phyloP scores from a whole-genome alignment of 2,888 invertebrate species.

The Schrankia costaestrigalis region DNA sequence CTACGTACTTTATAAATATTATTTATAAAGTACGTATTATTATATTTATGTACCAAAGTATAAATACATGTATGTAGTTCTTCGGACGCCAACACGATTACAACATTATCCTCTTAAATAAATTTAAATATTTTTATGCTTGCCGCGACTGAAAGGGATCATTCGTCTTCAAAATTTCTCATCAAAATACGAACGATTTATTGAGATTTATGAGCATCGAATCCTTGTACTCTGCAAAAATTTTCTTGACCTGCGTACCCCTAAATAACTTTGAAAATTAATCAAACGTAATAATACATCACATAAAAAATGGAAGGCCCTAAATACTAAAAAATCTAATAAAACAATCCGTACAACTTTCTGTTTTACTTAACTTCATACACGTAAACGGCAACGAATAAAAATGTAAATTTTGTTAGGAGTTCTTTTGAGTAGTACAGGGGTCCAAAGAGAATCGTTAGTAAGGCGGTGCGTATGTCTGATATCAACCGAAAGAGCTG shows the following conservation, averaged over 20 bases:
- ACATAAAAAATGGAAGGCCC: constrained; percentile 36
- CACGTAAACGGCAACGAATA: constrained; percentile 33
- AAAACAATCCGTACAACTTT: constrained; percentile 33
- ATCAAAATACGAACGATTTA: constrained; percentile 44
- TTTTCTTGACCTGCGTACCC: constrained; percentile 26
- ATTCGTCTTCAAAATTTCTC: constrained; percentile 31
- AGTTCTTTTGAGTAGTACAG: constrained; percentile 36
- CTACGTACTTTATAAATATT: too few species aligned
- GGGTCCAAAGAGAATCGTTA: constrained; percentile 29
- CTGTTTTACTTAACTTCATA: constrained; percentile 26
- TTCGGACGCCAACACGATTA: too few species aligned
- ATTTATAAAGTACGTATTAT: too few species aligned
- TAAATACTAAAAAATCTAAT: constrained; percentile 29
- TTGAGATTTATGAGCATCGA: constrained; percentile 50
- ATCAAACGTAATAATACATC: constrained; percentile 35
- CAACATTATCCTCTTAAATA: too few species aligned
- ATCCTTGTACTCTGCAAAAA: constrained; percentile 36
- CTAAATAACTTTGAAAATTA: constrained; percentile 38
- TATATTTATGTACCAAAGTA: too few species aligned
- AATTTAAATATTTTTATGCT: constrained; percentile 15
- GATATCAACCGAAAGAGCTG: constrained; percentile 35
- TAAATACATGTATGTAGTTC: too few species aligned
- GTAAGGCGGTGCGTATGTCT: constrained; percentile 26
- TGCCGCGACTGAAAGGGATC: constrained; percentile 47
- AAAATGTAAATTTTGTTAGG: constrained; percentile 49